phyloP scores from a whole-genome alignment of 2,113 vertebrate genomes.

The Hyaena hyaena region DNA sequence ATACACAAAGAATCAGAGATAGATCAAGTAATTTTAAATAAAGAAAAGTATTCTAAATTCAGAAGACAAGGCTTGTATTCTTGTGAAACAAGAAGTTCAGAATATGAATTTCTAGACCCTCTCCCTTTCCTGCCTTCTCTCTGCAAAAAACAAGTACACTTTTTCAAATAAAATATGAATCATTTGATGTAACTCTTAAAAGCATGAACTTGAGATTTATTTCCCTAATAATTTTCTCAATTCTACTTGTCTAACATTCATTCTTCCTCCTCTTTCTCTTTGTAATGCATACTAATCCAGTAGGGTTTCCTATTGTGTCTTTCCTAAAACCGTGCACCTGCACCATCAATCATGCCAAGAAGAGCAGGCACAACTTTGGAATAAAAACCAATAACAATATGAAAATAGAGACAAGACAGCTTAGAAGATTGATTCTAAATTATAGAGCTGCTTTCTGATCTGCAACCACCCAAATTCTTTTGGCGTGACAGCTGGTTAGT shows the following conservation, averaged over 20 bases:
- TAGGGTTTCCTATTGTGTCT: constrained; percentile 46
- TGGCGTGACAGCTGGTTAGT: constrained; percentile 41
- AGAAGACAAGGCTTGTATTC: neutral
- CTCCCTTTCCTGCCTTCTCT: neutral
- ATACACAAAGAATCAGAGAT: neutral
- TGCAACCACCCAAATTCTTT: constrained; percentile 27
- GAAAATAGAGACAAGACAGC: constrained; percentile 60
- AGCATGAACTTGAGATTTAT: constrained; percentile 46
- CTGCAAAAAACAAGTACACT: neutral
- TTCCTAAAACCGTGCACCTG: constrained; percentile 57
- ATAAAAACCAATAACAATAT: constrained; percentile 16
- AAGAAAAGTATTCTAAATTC: neutral
- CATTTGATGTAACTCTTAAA: constrained; percentile 47
- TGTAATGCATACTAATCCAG: constrained; percentile 19
- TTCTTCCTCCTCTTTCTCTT: neutral
- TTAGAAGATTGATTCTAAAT: constrained; percentile 67
- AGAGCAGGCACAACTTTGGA: constrained; percentile 28
- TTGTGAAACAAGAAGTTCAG: neutral
- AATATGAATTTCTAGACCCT: neutral
- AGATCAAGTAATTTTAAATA: constrained; percentile 20
- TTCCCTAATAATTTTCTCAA: constrained; percentile 59
- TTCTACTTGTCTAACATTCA: constrained; percentile 2
- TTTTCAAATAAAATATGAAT: constrained; percentile 32
- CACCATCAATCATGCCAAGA: constrained; percentile 16
- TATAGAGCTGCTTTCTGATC: constrained; percentile 48